Evolutionary conservation across 1,140 invertebrate species (phyloP).

Genomic region (Drosophila eugracilis): DNA sequence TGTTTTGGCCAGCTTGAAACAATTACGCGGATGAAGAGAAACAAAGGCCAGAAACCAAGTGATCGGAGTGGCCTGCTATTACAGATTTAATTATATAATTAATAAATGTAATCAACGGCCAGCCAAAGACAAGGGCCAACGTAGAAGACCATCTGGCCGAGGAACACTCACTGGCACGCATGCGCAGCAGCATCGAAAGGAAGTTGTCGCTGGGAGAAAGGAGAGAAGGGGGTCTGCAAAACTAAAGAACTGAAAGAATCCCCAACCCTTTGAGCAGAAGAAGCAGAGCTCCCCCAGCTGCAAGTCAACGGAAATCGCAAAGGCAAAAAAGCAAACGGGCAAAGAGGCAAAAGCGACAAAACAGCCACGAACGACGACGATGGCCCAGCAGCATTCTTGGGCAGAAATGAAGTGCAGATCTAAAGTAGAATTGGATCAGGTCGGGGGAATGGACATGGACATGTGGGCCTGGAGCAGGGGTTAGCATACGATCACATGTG

Average conservation of each 20-base stretch:
- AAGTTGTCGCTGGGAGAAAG: constrained; percentile 51
- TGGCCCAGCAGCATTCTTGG: constrained; percentile 60
- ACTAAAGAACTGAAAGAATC: constrained; percentile 4
- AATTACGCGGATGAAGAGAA: constrained; percentile 64
- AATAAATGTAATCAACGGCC: constrained; percentile 80
- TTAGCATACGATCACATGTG: constrained; percentile 29
- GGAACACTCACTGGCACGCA: constrained; percentile 56
- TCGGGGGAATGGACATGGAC: constrained; percentile 3
- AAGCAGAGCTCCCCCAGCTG: constrained; percentile 44
- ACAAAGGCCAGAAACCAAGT: constrained; percentile 49
- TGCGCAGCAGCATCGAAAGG: constrained; percentile 57
- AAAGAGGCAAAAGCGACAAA: constrained; percentile 23
- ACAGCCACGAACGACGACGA: constrained; percentile 21
- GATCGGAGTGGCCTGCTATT: constrained; percentile 57
- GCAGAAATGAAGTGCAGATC: constrained; percentile 71
- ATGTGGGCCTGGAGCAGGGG: constrained; percentile 1
- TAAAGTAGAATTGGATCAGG: constrained; percentile 74
- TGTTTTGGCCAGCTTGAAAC: constrained; percentile 62
- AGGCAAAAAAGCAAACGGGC: constrained; percentile 35
- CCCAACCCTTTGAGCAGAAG: constrained; percentile 29
- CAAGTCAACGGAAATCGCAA: constrained; percentile 76
- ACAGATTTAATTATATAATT: constrained; percentile 84
- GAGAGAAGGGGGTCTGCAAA: background rate
- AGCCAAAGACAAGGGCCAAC: constrained; percentile 18
- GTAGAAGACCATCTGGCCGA: constrained; percentile 60